A percentile compares a stretch with the other conserved stretches of the same genome.
Conservation (phyloP, 1,140 invertebrate species). For the Drosophila punjabiensis region DNA sequence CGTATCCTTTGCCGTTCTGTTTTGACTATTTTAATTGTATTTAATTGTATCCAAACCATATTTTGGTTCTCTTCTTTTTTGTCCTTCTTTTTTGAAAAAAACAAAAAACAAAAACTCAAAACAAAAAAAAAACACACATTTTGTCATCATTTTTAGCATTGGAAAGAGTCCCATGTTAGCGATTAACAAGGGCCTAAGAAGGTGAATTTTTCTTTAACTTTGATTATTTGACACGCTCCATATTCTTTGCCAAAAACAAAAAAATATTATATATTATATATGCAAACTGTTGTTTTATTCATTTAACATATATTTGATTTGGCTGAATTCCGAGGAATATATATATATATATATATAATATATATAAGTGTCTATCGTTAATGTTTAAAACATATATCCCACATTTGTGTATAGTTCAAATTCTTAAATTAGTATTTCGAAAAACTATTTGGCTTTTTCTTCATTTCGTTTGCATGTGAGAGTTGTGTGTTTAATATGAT, state of each 20-base stretch:
- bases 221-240: conserved; percentile 62
- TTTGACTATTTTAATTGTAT: conserved; percentile 43
- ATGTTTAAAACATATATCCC: conserved; percentile 3
- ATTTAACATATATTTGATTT: conserved; percentile 16
- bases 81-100: conserved; percentile 35
- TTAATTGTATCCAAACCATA: conserved; percentile 35
- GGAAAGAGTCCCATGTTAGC: conserved; percentile 92
- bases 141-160: conserved; percentile 84
- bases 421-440: conserved; percentile 1
- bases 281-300: conserved; percentile 19
- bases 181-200: conserved; percentile 95
- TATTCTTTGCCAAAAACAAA: conserved; percentile 5
- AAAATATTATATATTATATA: conserved; percentile 6
- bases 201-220: conserved; percentile 87
- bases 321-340: conserved; percentile 23
- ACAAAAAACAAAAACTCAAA: not conserved
- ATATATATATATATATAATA: not conserved
- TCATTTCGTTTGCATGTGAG: conserved; percentile 19
- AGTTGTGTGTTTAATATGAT: conserved; percentile 4
- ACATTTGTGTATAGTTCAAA: conserved; percentile 7
- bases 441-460: conserved; percentile 2
- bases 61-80: conserved; percentile 62
- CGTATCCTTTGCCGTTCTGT: conserved; percentile 27
- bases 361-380: conserved; percentile 30
- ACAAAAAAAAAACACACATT: conserved; percentile 12